Conservation (phyloP, 2,888 invertebrate genomes). For the Myopa testacea region DNA sequence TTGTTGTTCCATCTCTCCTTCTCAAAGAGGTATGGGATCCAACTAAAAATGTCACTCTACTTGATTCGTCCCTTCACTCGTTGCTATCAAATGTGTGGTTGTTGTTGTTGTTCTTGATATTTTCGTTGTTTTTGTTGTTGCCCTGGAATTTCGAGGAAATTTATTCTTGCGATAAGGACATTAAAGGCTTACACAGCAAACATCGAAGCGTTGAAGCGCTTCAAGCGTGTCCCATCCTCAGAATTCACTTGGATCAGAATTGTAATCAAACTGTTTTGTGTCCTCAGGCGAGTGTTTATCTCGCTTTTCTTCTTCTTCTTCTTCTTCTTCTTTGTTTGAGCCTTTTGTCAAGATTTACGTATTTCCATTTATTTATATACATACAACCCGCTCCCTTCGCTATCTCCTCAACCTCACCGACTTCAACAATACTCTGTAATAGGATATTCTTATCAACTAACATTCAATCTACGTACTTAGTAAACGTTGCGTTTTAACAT, state of each 20-base stretch:
- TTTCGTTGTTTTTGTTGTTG: background rate
- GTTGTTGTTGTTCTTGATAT: background rate
- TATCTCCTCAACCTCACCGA: background rate
- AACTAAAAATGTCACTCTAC: conserved; percentile 4
- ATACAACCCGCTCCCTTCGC: background rate
- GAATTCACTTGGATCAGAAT: background rate
- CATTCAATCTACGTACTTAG: background rate
- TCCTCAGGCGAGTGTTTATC: background rate
- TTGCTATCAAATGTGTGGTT: background rate
- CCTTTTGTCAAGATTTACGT: background rate
- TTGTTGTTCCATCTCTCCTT: background rate
- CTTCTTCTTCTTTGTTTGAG: background rate
- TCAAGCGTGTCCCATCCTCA: background rate
- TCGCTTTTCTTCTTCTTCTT: background rate
- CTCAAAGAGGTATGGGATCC: background rate
- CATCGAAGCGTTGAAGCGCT: background rate
- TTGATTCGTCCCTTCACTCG: background rate
- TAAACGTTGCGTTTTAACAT: conserved; percentile 1
- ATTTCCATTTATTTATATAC: background rate
- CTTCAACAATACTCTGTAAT: conserved; percentile 20
- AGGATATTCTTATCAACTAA: conserved; percentile 29
- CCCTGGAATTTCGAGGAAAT: background rate
- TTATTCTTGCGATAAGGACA: background rate
- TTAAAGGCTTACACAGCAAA: background rate
- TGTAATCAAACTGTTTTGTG: conserved; percentile 7